Percentiles rank a stretch among this genome's conserved stretches.
Conservation (phyloP, 2,797 vertebrate genomes). For the Botia kubotai region DNA sequence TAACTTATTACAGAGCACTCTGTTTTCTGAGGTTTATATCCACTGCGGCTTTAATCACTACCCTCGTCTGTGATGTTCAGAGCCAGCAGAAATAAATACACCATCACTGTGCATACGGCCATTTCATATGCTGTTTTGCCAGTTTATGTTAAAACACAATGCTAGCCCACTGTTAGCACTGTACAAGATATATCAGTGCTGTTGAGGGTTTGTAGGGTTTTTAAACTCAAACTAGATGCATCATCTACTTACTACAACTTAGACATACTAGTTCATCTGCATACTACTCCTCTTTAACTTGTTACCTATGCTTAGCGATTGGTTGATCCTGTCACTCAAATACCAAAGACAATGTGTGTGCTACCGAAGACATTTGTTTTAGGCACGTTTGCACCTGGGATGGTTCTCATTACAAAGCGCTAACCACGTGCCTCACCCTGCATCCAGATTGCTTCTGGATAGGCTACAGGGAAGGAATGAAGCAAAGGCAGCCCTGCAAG, state of each 20-base stretch:
- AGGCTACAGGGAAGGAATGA: slow-evolving; percentile 16
- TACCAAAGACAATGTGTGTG: not conserved
- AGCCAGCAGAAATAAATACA: slow-evolving; percentile 28
- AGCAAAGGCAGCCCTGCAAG: slow-evolving; percentile 50
- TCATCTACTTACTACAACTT: too few relatives aligned
- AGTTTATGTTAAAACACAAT: slow-evolving; percentile 7
- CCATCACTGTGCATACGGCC: not conserved
- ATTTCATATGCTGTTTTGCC: slow-evolving; percentile 7
- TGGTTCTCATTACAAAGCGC: slow-evolving; percentile 23
- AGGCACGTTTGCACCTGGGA: not conserved
- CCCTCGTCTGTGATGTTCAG: slow-evolving; percentile 23
- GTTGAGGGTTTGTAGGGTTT: not conserved
- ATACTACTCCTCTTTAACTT: too few relatives aligned
- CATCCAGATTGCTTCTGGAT: slow-evolving; percentile 25
- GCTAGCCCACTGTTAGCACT: not conserved
- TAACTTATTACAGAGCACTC: slow-evolving; percentile 46
- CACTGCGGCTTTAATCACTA: slow-evolving; percentile 44
- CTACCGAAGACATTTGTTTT: slow-evolving; percentile 12
- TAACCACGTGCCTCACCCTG: slow-evolving; percentile 26
- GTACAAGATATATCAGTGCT: not conserved
- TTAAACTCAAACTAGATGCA: too few relatives aligned
- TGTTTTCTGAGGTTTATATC: slow-evolving; percentile 44
- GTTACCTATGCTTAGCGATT: not conserved
- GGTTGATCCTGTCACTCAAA: not conserved
- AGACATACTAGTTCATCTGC: too few relatives aligned